Conservation (phyloP, 2,888 invertebrate genomes). For the Candidula unifasciata region DNA sequence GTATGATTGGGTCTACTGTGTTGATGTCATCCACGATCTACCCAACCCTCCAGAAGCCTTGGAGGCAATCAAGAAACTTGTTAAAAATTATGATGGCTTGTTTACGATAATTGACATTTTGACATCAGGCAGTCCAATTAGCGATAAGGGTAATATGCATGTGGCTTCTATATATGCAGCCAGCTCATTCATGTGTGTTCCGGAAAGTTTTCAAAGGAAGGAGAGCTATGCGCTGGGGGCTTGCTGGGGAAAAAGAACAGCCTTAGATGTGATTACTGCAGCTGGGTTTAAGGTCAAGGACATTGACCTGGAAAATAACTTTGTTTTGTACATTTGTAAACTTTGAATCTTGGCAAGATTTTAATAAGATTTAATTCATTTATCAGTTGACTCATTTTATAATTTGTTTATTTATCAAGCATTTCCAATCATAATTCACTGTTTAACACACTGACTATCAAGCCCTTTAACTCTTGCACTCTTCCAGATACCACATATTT, state of each 20-base stretch:
- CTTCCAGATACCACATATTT: too few relatives aligned
- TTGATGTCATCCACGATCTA: slow-evolving; percentile 55
- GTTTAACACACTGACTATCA: too few relatives aligned
- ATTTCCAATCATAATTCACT: too few relatives aligned
- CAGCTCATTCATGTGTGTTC: slow-evolving; percentile 54
- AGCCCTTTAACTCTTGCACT: too few relatives aligned
- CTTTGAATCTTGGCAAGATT: neutral
- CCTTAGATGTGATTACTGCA: slow-evolving; percentile 14
- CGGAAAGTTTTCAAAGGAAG: slow-evolving; percentile 53
- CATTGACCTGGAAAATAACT: neutral
- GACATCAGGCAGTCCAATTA: slow-evolving; percentile 33
- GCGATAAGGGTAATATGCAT: slow-evolving; percentile 39
- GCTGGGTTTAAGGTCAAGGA: slow-evolving; percentile 49
- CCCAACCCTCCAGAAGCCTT: slow-evolving; percentile 50
- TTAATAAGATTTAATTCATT: neutral
- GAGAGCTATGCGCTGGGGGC: slow-evolving; percentile 50
- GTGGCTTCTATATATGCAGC: slow-evolving; percentile 40
- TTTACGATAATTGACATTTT: slow-evolving; percentile 35
- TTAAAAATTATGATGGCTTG: slow-evolving; percentile 19
- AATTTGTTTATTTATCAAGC: too few relatives aligned
- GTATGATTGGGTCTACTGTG: slow-evolving; percentile 51
- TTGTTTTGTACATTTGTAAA: slow-evolving; percentile 24
- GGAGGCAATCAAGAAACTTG: slow-evolving; percentile 36
- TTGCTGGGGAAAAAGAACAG: slow-evolving; percentile 48
- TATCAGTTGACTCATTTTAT: too few relatives aligned